Conservation (phyloP, 2,797 vertebrate genomes). For the Halcyon leucocephala region DNA sequence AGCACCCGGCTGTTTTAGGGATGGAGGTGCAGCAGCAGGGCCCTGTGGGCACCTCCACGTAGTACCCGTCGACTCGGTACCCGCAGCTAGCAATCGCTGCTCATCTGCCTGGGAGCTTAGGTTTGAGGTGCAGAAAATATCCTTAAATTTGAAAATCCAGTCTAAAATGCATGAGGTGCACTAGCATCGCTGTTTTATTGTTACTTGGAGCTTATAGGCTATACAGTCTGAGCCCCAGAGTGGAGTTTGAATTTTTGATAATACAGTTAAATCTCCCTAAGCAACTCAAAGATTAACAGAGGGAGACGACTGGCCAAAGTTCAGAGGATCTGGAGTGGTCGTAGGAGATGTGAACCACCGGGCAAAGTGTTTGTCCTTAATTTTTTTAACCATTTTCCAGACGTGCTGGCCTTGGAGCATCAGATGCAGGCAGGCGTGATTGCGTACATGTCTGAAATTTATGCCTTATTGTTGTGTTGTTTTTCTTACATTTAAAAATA, state of each 20-base stretch:
- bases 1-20: not conserved
- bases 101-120: not conserved
- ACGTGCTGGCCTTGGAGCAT: not conserved
- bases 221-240: not conserved
- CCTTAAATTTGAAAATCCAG: not conserved
- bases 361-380: not conserved
- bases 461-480: not conserved
- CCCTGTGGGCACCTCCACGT: not conserved
- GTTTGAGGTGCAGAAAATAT: not conserved
- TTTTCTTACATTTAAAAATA: not conserved
- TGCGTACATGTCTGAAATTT: not conserved
- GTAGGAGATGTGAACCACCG: not conserved
- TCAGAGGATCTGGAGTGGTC: slow-evolving; percentile 12
- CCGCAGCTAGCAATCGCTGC: fast-evolving
- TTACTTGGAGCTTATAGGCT: not conserved
- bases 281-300: slow-evolving; percentile 21
- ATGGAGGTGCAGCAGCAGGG: not conserved
- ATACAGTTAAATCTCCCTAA: slow-evolving; percentile 14
- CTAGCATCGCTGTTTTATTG: not conserved
- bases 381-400: not conserved
- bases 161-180: not conserved
- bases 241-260: slow-evolving; percentile 3
- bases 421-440: not conserved
- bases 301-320: not conserved
- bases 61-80: fast-evolving